Conservation (phyloP, 1,140 invertebrate species). For the Drosophila azteca region DNA sequence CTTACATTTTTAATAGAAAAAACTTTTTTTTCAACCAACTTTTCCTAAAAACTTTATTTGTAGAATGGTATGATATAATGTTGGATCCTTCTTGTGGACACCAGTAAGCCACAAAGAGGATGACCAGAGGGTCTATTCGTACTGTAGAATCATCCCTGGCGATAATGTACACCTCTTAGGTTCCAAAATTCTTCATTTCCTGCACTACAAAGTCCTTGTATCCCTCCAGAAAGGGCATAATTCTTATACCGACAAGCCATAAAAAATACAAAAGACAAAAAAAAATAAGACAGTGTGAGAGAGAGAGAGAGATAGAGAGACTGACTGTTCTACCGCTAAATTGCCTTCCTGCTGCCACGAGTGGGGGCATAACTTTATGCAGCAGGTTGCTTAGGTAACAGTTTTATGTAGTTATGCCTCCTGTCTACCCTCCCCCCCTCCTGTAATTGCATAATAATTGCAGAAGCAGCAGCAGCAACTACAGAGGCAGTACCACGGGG, state of each 20-base stretch:
- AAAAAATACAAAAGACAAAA: constrained; percentile 67
- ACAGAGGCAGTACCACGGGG: neutral
- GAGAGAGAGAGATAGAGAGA: constrained; percentile 23
- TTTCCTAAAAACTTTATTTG: no score
- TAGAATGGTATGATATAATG: no score
- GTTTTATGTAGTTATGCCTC: constrained; percentile 75
- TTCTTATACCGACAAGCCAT: constrained; percentile 60
- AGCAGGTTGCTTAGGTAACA: constrained; percentile 81
- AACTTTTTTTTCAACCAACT: no score
- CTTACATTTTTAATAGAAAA: no score
- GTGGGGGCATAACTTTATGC: constrained; percentile 66
- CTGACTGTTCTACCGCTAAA: constrained; percentile 52
- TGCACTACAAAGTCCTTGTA: no score
- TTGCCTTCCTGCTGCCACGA: constrained; percentile 54
- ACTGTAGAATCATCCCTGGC: no score
- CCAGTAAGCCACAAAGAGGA: no score
- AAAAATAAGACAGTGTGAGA: constrained; percentile 7
- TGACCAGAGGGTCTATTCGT: no score
- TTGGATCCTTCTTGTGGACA: no score
- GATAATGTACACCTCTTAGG: no score
- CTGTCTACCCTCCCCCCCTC: constrained; percentile 14
- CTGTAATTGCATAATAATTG: constrained; percentile 79
- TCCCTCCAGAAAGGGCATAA: no score
- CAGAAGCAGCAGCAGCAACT: constrained; percentile 6
- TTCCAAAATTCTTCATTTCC: no score